A percentile compares a stretch with the other conserved stretches of the same genome.
phyloP scores from a whole-genome alignment of 2,113 vertebrate genomes.

The Percina caprodes region DNA sequence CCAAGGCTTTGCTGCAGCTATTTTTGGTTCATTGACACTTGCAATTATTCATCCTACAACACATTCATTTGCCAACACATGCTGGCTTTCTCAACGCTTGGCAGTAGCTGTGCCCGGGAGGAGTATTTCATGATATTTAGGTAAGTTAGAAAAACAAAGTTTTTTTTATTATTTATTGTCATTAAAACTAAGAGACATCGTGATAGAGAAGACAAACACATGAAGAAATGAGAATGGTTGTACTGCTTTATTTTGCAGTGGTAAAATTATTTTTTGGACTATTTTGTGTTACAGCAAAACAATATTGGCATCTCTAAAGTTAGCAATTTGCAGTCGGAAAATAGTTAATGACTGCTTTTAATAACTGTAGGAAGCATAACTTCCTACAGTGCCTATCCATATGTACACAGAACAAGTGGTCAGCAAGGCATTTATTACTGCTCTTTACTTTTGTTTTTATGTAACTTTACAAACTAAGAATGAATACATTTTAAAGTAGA shows the following conservation, averaged over 20 bases:
- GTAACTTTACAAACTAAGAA: not conserved
- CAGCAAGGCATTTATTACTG: not conserved
- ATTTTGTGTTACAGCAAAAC: not conserved
- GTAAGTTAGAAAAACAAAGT: not conserved
- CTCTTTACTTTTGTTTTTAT: not conserved
- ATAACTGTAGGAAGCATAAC: not conserved
- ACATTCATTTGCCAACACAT: slow-evolving; percentile 30
- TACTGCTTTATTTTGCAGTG: not conserved
- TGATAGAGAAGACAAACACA: not conserved
- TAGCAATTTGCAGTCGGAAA: not conserved
- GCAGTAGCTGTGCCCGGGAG: not conserved
- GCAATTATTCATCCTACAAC: slow-evolving; percentile 44
- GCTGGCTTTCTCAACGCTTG: slow-evolving; percentile 26
- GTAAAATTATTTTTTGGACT: not conserved
- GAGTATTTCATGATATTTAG: not conserved
- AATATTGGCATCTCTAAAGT: slow-evolving; percentile 12
- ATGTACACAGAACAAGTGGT: slow-evolving; percentile 5
- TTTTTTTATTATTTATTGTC: not conserved
- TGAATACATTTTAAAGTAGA: not conserved
- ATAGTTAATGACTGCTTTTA: slow-evolving; percentile 10
- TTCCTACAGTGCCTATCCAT: not conserved
- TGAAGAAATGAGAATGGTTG: not conserved
- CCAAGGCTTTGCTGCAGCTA: slow-evolving; percentile 47
- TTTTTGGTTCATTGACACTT: slow-evolving; percentile 10
- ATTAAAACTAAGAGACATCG: not conserved